Evolutionary conservation across 2,797 vertebrate genomes (phyloP), one percentile per base, ranked within the genome.

Genomic region (Neoniphon sammara): DNA sequence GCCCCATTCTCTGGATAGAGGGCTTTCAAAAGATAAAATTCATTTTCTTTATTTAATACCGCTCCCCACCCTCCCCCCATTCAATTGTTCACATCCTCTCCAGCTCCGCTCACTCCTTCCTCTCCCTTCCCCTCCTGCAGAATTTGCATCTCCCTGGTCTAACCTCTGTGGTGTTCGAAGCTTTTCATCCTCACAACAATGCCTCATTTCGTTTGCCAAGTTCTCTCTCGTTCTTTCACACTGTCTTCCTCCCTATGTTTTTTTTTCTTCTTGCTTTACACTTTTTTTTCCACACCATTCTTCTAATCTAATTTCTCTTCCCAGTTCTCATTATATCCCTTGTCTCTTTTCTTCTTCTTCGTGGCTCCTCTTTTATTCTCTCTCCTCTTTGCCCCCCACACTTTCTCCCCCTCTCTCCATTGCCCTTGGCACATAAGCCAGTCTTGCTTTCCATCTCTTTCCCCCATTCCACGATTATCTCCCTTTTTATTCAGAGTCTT

Each of bases 261-360:
- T 44, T 44, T 44, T 11, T 44, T 10, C 12, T 44, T 44, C 42
- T 11, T 34, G n/a, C 31, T 34, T n/a, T 10, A 57, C 44, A 20
- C 52, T 25, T 50, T 9, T 66, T 70, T 52, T 44, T 34, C 34
- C 14, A 0, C 23, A 20, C 44, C 34, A 7, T 66, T 66, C 70
- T 59, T 63, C 62, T 80, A 27, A 71, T 82, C 52, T 73, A 42
- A 71, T 77, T 46, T 46, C 57, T 53, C 50, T 50, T 59, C n/a
- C 23, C n/a, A 0, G 21, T 75, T 59, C 66, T 80, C 57, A 81
- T 71, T 68, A 73, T 60, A 39, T 25, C 55, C 71, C 21, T 67
- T 36, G 1, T 68, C 66, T 68, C 1, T 10, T 54, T 46, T 1
- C 4, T 25, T 8, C 25, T 60, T 66, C 25, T 50, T 34, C 20